Conservation (phyloP, 1,140 invertebrate species). For the Drosophila nigromelanica region DNA sequence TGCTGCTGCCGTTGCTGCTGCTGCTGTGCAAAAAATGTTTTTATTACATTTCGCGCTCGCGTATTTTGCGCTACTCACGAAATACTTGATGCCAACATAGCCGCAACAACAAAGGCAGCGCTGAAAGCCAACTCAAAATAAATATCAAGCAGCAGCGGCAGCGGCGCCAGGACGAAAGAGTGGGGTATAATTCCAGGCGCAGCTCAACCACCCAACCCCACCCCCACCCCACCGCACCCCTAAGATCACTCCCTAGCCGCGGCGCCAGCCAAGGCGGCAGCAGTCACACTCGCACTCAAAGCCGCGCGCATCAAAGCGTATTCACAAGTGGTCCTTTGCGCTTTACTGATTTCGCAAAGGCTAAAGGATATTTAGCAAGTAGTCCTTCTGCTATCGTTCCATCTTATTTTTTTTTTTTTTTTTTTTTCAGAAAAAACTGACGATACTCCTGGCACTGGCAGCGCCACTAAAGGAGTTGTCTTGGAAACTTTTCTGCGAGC, state of each 20-base stretch:
- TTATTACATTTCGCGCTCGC: slow-evolving; percentile 80
- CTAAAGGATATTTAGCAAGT: slow-evolving; percentile 77
- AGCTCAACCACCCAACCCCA: slow-evolving; percentile 17
- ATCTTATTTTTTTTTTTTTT: slow-evolving; percentile 14
- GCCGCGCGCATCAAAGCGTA: slow-evolving; percentile 82
- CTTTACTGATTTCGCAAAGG: slow-evolving; percentile 77
- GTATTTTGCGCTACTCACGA: slow-evolving; percentile 78
- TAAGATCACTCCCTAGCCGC: background rate
- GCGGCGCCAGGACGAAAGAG: background rate
- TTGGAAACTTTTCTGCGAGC: slow-evolving; percentile 81
- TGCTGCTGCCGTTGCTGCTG: slow-evolving; percentile 20
- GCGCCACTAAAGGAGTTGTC: slow-evolving; percentile 78
- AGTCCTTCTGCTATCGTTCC: slow-evolving; percentile 57
- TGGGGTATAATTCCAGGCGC: slow-evolving; percentile 42
- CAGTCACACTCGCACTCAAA: slow-evolving; percentile 73
- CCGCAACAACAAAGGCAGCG: slow-evolving; percentile 37
- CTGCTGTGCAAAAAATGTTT: slow-evolving; percentile 74
- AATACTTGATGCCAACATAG: slow-evolving; percentile 73
- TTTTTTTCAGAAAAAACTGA: background rate
- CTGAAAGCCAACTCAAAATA: slow-evolving; percentile 62
- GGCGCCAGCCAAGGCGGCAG: slow-evolving; percentile 19
- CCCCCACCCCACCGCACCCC: slow-evolving; percentile 1
- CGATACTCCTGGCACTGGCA: slow-evolving; percentile 16
- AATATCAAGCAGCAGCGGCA: slow-evolving; percentile 55
- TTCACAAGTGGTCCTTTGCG: slow-evolving; percentile 82